Evolutionary conservation across 2,888 invertebrate species (phyloP).

Genomic region (Ischnura elegans): DNA sequence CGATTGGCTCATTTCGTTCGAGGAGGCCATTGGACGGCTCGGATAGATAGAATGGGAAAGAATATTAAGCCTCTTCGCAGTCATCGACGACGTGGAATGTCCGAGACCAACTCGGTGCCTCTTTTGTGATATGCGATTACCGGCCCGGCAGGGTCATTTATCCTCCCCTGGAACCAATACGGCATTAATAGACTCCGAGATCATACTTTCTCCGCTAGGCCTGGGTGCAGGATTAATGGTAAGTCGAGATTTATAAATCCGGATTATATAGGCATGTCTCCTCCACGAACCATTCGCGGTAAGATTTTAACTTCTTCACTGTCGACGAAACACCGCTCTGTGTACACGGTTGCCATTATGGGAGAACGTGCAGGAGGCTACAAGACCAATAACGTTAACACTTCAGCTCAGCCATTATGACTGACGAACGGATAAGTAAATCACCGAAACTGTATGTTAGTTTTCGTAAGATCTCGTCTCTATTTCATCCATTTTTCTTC

Average conservation of each 20-base stretch:
- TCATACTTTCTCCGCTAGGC: neutral
- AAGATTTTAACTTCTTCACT: constrained; percentile 14
- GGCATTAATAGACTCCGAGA: constrained; percentile 26
- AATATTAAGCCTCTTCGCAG: constrained; percentile 26
- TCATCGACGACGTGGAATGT: constrained; percentile 16
- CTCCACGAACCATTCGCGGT: neutral
- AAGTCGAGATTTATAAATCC: constrained; percentile 27
- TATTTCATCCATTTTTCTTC: too few species aligned
- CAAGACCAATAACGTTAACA: neutral
- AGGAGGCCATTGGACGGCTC: constrained; percentile 22
- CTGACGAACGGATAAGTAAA: neutral
- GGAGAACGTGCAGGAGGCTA: neutral
- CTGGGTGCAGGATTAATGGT: neutral
- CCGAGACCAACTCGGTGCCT: neutral
- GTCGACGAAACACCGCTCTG: neutral
- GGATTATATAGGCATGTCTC: neutral
- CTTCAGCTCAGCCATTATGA: neutral
- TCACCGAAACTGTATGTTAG: too few species aligned
- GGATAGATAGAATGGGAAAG: constrained; percentile 22
- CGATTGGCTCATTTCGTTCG: constrained; percentile 26
- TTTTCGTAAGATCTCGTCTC: too few species aligned
- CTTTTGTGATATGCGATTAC: neutral
- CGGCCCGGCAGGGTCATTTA: neutral
- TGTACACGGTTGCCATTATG: neutral
- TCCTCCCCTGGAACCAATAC: constrained; percentile 18